phyloP scores from a whole-genome alignment of 2,888 invertebrate species.

The Cosmia pyralina region DNA sequence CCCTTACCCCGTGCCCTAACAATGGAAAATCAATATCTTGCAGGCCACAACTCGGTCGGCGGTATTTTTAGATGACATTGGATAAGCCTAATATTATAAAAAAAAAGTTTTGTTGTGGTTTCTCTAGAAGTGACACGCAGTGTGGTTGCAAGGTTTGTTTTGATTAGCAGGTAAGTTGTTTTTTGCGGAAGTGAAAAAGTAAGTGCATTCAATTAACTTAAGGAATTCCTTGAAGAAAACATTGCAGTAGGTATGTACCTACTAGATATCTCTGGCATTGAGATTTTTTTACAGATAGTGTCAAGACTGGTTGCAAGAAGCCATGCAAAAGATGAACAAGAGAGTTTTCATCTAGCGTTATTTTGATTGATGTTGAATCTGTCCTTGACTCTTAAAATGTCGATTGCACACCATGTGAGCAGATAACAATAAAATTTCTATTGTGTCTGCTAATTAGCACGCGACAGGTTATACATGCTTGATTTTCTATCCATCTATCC shows the following conservation, averaged over 20 bases:
- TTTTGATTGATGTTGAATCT: not conserved
- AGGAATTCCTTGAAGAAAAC: slow-evolving; percentile 35
- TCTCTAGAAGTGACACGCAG: slow-evolving; percentile 22
- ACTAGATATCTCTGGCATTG: not conserved
- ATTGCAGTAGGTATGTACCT: not conserved
- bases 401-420: no score
- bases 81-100: slow-evolving; percentile 54
- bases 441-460: no score
- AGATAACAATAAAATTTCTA: no score
- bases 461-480: not conserved
- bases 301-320: no score
- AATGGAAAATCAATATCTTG: slow-evolving; percentile 82
- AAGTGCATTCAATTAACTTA: slow-evolving; percentile 29
- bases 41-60: slow-evolving; percentile 62
- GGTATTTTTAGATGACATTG: slow-evolving; percentile 66
- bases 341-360: not conserved
- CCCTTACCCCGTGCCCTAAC: slow-evolving; percentile 76
- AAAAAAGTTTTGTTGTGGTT: not conserved
- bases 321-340: not conserved
- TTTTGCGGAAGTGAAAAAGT: slow-evolving; percentile 18
- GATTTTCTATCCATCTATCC: not conserved
- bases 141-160: slow-evolving; percentile 43
- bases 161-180: slow-evolving; percentile 14
- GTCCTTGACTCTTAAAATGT: no score
- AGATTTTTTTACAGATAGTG: not conserved